Evolutionary conservation across 2,797 vertebrate species (phyloP).

Genomic region (Holocentrus rufus): DNA sequence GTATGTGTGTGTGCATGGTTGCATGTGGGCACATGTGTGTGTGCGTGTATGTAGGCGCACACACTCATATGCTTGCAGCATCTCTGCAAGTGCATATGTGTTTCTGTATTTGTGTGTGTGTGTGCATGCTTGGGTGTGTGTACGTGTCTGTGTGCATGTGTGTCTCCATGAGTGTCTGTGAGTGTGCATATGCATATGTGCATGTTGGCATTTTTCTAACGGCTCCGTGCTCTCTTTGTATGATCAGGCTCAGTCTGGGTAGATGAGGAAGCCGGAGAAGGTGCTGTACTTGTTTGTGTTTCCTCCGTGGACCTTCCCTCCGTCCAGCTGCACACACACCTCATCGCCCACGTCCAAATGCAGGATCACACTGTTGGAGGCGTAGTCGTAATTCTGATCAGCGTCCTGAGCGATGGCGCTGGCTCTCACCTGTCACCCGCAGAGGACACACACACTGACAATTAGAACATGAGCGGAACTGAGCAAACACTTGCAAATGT

Average conservation of each 20-base stretch:
- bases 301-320: conserved; percentile 95
- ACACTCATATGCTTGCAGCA: background rate
- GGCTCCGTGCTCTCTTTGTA: conserved; percentile 1
- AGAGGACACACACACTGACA: conserved; percentile 65
- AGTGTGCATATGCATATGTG: conserved; percentile 26
- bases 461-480: conserved; percentile 67
- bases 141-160: background rate
- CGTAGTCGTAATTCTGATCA: conserved; percentile 98
- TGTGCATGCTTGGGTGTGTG: conserved; percentile 10
- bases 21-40: conserved; percentile 22
- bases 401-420: conserved; percentile 97
- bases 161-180: conserved; percentile 20
- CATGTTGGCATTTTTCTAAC: conserved; percentile 14
- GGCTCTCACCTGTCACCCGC: conserved; percentile 88
- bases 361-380: conserved; percentile 96
- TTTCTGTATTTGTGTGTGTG: conserved; percentile 50
- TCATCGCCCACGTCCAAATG: conserved; percentile 96
- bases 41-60: background rate
- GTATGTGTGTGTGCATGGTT: conserved; percentile 54
- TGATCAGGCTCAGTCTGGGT: conserved; percentile 87
- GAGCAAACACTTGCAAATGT: conserved; percentile 58
- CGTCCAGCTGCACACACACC: conserved; percentile 95
- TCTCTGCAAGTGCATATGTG: background rate
- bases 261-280: conserved; percentile 97
- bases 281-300: conserved; percentile 99